phyloP scores from a whole-genome alignment of 2,888 invertebrate genomes.

The Hyposoter didymator region DNA sequence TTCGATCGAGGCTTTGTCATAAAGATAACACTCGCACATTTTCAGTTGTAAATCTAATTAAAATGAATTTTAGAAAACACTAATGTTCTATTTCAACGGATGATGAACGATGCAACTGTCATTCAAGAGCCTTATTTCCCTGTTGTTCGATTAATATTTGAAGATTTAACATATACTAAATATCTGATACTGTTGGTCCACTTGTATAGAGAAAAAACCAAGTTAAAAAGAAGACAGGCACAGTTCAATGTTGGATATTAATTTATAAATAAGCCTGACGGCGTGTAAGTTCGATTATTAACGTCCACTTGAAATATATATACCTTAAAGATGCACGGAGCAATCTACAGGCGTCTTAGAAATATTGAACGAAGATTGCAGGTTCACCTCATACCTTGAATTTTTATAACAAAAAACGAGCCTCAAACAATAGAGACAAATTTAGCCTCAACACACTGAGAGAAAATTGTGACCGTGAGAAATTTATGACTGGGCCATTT shows the following conservation, averaged over 20 bases:
- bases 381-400: constrained; percentile 74
- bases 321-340: constrained; percentile 25
- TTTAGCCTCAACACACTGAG: constrained; percentile 67
- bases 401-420: constrained; percentile 75
- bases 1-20: constrained; percentile 72
- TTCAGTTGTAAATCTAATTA: constrained; percentile 47
- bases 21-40: constrained; percentile 56
- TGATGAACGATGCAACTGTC: constrained; percentile 33
- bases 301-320: constrained; percentile 71
- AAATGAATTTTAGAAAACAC: constrained; percentile 56
- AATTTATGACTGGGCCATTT: constrained; percentile 57
- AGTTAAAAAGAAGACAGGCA: constrained; percentile 13
- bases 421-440: constrained; percentile 69
- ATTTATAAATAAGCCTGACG: constrained; percentile 63
- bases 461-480: constrained; percentile 70
- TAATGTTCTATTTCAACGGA: constrained; percentile 28
- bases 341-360: constrained; percentile 37
- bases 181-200: constrained; percentile 42
- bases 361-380: constrained; percentile 67
- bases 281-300: constrained; percentile 74
- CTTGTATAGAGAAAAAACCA: constrained; percentile 33
- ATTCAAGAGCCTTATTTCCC: constrained; percentile 48
- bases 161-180: constrained; percentile 43
- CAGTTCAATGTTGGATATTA: constrained; percentile 49
- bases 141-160: constrained; percentile 57